Percentiles rank a stretch among this genome's conserved stretches.
phyloP scores from a whole-genome alignment of 2,113 vertebrate species.

The Orthochromis malagaraziensis region DNA sequence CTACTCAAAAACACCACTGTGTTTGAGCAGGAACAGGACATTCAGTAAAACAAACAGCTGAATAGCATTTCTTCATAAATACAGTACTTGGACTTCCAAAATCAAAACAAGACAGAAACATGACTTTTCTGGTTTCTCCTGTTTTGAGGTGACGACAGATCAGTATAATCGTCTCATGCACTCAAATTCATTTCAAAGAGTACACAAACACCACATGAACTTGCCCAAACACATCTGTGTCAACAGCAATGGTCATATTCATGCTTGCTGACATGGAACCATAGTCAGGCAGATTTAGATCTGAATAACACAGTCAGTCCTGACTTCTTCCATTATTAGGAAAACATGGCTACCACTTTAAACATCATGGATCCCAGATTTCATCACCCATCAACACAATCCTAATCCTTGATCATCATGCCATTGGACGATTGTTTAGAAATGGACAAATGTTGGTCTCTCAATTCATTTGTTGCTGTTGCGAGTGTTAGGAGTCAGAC shows the following conservation, averaged over 20 bases:
- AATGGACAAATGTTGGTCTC: background rate
- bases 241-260: background rate
- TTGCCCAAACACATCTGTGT: background rate
- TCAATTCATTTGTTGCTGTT: background rate
- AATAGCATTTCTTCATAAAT: background rate
- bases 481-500: background rate
- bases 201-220: background rate
- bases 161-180: background rate
- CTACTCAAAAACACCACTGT: background rate
- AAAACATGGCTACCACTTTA: background rate
- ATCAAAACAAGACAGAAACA: background rate
- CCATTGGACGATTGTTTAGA: background rate
- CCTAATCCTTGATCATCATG: background rate
- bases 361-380: background rate
- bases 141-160: background rate
- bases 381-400: background rate
- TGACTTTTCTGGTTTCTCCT: background rate
- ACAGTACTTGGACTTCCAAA: background rate
- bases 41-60: background rate
- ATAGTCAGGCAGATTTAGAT: background rate
- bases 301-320: background rate
- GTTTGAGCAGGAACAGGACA: background rate
- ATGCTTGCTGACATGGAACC: background rate
- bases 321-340: background rate
- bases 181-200: background rate